These are phyloP conservation scores for Smutsia gigantea DNA, from an alignment of 2,797 vertebrate genomes.

Conservation along the genomic window DNA sequence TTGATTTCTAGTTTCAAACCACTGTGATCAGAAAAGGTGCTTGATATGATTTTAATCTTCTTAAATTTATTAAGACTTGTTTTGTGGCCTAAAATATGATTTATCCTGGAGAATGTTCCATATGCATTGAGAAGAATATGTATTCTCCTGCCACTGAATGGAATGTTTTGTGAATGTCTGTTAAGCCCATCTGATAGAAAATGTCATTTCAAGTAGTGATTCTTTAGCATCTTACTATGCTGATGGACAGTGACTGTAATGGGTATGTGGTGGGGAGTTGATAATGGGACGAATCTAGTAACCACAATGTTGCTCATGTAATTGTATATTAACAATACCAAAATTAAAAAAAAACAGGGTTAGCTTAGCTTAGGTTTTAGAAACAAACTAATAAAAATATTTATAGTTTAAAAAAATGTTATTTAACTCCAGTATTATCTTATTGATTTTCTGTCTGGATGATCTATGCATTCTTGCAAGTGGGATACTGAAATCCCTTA, in stretches of 20 bases:
- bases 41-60: not conserved
- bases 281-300: too few species aligned
- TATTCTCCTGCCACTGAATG: not conserved
- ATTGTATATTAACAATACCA: too few species aligned
- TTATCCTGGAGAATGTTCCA: not conserved
- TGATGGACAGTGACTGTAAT: too few species aligned
- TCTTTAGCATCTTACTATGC: too few species aligned
- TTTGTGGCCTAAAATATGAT: not conserved
- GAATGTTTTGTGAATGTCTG: not conserved
- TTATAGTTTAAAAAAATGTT: too few species aligned
- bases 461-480: not conserved
- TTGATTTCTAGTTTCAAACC: not conserved
- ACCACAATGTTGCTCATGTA: too few species aligned
- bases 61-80: not conserved
- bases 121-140: not conserved
- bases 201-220: too few species aligned
- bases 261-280: too few species aligned
- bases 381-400: too few species aligned
- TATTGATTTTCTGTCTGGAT: not conserved
- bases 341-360: too few species aligned
- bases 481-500: not conserved
- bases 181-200: not conserved
- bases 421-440: not conserved
- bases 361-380: too few species aligned
- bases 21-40: not conserved